These are phyloP conservation scores for Carpatolechia fugitivella DNA, from an alignment of 2,888 invertebrate species.

Conservation along the genomic window DNA sequence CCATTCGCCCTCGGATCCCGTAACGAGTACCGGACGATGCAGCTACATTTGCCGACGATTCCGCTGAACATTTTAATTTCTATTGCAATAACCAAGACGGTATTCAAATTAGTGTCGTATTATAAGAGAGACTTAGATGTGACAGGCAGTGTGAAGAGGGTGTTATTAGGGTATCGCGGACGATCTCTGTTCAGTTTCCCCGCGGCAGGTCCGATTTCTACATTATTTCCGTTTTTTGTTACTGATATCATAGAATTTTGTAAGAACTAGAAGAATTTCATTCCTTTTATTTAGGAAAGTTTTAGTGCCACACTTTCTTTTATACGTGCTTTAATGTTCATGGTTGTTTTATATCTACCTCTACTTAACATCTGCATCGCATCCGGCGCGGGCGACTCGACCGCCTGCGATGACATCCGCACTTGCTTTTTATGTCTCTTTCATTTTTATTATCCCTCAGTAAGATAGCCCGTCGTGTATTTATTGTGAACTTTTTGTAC, in stretches of 20 bases:
- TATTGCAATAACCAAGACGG: conserved; percentile 24
- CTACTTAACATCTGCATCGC: conserved; percentile 50
- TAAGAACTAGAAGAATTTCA: conserved; percentile 32
- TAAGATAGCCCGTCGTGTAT: conserved; percentile 28
- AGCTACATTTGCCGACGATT: too few relatives aligned
- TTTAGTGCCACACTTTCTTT: conserved; percentile 31
- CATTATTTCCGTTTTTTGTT: conserved; percentile 46
- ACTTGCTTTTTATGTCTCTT: conserved; percentile 51
- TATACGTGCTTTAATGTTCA: conserved; percentile 28
- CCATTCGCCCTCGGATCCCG: too few relatives aligned
- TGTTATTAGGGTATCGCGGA: conserved; percentile 42
- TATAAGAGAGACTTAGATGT: conserved; percentile 42
- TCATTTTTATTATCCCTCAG: conserved; percentile 48
- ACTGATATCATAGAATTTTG: conserved; percentile 30
- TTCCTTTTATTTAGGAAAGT: conserved; percentile 21
- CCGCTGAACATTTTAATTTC: conserved; percentile 27
- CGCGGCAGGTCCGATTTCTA: conserved; percentile 41
- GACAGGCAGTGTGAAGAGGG: conserved; percentile 47
- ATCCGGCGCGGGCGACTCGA: conserved; percentile 38
- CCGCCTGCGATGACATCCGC: conserved; percentile 47
- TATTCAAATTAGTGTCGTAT: conserved; percentile 44
- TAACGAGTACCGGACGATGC: too few relatives aligned
- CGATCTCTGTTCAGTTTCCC: conserved; percentile 39
- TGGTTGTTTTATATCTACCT: conserved; percentile 37
- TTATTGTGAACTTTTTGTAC: conserved; percentile 28